Conservation (phyloP, 2,888 invertebrate genomes). For the Busseola fusca region DNA sequence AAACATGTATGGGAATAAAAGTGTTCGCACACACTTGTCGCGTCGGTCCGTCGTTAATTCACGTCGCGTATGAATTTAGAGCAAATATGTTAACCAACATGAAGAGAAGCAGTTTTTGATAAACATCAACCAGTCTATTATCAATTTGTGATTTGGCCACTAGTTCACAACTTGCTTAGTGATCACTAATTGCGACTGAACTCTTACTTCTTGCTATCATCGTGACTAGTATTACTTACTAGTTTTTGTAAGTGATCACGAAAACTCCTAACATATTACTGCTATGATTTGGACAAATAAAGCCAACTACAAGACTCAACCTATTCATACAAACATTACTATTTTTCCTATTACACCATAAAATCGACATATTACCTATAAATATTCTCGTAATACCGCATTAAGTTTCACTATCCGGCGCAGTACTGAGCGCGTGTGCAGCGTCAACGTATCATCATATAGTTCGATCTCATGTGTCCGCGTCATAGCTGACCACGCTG, state of each 20-base stretch:
- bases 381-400: slow-evolving; percentile 10
- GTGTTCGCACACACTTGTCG: neutral
- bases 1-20: neutral
- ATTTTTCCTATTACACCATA: slow-evolving; percentile 23
- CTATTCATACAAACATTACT: slow-evolving; percentile 15
- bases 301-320: no score
- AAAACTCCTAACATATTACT: neutral
- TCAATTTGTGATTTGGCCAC: neutral
- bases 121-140: neutral
- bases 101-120: neutral
- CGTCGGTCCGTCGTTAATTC: neutral
- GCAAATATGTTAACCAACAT: no score
- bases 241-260: neutral
- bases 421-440: slow-evolving; percentile 19
- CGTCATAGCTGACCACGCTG: slow-evolving; percentile 34
- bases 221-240: no score
- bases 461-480: slow-evolving; percentile 15
- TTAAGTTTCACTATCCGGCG: slow-evolving; percentile 4
- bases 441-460: slow-evolving; percentile 22
- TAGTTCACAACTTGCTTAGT: neutral
- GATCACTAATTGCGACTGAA: neutral
- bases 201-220: neutral
- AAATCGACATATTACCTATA: slow-evolving; percentile 27
- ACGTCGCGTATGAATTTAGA: neutral
- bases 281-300: neutral